Evolutionary conservation across 2,797 vertebrate species (phyloP).

Genomic region (Babyrousa celebensis): DNA sequence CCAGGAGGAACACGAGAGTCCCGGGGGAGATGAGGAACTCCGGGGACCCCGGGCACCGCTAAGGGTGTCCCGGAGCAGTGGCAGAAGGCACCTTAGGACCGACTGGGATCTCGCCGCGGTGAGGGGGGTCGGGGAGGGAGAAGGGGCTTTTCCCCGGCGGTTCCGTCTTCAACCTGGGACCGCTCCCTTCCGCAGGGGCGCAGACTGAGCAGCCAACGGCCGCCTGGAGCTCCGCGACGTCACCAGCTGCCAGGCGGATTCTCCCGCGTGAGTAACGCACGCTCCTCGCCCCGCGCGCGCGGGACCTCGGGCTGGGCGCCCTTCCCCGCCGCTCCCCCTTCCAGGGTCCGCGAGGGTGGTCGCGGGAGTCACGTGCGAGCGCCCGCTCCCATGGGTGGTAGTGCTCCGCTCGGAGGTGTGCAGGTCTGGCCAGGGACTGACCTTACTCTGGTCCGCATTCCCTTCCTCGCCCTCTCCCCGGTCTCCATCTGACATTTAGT

Average conservation of each 20-base stretch:
- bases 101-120: background rate
- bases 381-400: too few species aligned
- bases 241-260: background rate
- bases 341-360: background rate
- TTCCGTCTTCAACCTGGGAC: background rate
- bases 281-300: too few species aligned
- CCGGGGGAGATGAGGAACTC: background rate
- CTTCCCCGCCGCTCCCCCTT: too few species aligned
- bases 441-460: background rate
- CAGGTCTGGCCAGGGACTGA: background rate
- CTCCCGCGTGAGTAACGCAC: constrained; percentile 59
- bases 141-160: background rate
- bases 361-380: background rate
- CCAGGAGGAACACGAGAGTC: background rate
- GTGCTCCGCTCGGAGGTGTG: background rate
- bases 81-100: background rate
- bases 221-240: constrained; percentile 43
- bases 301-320: background rate
- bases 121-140: background rate
- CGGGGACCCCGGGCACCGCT: background rate
- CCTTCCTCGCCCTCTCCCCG: background rate
- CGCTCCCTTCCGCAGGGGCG: background rate
- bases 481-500: background rate
- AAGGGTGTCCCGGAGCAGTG: background rate
- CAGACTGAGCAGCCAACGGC: background rate